Evolutionary conservation across 2,888 invertebrate genomes (phyloP).

Genomic region (Salpingus planirostris): DNA sequence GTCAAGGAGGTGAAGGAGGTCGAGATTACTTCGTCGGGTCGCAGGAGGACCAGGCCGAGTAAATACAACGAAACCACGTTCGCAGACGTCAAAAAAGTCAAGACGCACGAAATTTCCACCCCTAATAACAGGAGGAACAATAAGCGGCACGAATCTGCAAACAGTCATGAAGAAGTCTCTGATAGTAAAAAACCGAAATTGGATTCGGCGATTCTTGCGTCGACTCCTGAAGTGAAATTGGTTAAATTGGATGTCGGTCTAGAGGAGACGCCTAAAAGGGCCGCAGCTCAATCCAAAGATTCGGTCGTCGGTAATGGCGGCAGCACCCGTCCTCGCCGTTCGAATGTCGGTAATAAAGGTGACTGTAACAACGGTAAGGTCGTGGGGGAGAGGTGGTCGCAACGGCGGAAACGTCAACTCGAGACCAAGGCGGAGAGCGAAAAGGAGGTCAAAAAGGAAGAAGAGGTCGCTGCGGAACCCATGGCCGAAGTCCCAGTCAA

Average conservation of each 20-base stretch:
- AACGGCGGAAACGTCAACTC: constrained; percentile 34
- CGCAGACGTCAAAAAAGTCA: constrained; percentile 38
- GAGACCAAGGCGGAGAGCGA: constrained; percentile 11
- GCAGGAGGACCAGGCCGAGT: constrained; percentile 53
- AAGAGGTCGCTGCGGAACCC: constrained; percentile 6
- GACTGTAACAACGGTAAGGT: constrained; percentile 23
- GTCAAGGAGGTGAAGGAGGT: constrained; percentile 30
- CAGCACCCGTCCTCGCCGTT: too few species aligned
- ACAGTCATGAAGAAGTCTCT: too few species aligned
- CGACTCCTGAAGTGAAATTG: constrained; percentile 13
- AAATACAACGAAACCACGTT: constrained; percentile 59
- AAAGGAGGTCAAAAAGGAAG: constrained; percentile 12
- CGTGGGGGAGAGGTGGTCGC: constrained; percentile 38
- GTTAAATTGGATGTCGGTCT: constrained; percentile 9
- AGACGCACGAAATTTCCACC: too few species aligned
- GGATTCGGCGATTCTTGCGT: too few species aligned
- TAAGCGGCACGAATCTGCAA: constrained; percentile 30
- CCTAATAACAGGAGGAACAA: constrained; percentile 24
- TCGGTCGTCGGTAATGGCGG: too few species aligned
- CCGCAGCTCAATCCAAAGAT: too few species aligned
- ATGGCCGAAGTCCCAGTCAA: constrained; percentile 6
- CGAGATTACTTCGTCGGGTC: constrained; percentile 56
- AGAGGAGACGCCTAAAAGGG: too few species aligned
- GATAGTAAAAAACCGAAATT: constrained; percentile 7
- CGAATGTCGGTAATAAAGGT: not conserved